These are phyloP conservation scores for Anguilla megastoma DNA, from an alignment of 2,797 vertebrate species.

Conservation along the genomic window DNA sequence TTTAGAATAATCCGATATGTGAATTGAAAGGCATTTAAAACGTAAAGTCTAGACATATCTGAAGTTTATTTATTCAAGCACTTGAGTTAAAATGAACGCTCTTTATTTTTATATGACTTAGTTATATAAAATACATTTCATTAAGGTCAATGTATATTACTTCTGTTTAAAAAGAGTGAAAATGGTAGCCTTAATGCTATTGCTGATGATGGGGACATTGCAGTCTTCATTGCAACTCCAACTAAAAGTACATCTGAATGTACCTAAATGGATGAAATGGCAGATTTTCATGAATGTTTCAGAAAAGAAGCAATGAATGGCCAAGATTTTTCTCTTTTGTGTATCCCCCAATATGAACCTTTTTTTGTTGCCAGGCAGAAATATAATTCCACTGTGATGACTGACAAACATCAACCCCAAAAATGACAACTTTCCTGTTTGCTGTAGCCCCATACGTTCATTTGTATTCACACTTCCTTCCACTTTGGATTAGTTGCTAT, in stretches of 20 bases:
- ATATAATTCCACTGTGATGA: not conserved
- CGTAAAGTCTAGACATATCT: not conserved
- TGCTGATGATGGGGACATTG: not conserved
- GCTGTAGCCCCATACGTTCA: not conserved
- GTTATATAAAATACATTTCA: not conserved
- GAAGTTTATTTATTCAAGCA: slow-evolving; percentile 25
- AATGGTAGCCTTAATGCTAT: not conserved
- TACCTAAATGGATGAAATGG: not conserved
- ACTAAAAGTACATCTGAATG: not conserved
- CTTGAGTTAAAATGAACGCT: slow-evolving; percentile 14
- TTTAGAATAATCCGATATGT: not conserved
- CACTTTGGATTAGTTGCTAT: not conserved
- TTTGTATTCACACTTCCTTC: not conserved
- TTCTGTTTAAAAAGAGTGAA: not conserved
- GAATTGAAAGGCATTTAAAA: not conserved
- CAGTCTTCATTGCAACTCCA: not conserved
- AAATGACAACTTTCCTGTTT: not conserved
- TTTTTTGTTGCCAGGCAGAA: not conserved
- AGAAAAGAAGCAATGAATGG: not conserved
- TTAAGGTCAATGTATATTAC: slow-evolving; percentile 20
- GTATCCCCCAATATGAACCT: not conserved
- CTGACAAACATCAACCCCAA: not conserved
- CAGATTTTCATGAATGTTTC: not conserved
- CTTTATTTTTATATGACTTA: slow-evolving; percentile 21
- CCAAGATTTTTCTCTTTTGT: not conserved